Evolutionary conservation across 1,140 invertebrate genomes (phyloP), one percentile per base, ranked within the genome.

Genomic region (Drosophila serrata): DNA sequence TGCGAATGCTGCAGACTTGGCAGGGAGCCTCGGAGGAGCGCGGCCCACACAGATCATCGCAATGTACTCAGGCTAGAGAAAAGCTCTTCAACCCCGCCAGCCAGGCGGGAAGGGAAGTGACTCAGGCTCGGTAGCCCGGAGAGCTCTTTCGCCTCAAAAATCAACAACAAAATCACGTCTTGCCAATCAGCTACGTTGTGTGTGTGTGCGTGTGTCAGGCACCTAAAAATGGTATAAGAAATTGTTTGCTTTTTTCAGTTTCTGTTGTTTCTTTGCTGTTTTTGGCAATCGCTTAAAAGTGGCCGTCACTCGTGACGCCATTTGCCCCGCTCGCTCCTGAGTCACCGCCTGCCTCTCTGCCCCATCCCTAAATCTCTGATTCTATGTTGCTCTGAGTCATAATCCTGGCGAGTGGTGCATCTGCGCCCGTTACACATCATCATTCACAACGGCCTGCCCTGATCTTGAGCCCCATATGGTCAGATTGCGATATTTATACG

Each of bases 281-380:
- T 86, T 87, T 82, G 82, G 82, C 84, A 76, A 77, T 56, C 82
- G 58, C 51, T 87, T 87, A 79, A 76, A 68, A 82, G 65, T 77
- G 79, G 77, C 76, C 65, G 59, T 75, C 70, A 88, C 42, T 62
- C 51, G 57, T 69, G 64, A 68, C 73, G 74, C 64, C 35, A 22
- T 64, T 65, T 31, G 40, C 39, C 39, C 12, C 17, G 19, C 13
- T 64, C 45, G 37, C 24, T 24, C 75, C 72, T 65, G 61, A 40
- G 45, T 43, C 73, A 67, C 40, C 17, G 33, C 15, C 48, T 22
- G 33, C 15, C 48, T 13, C 27, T 13, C 29, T 33, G 27, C 6
- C 27, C 27, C n/a, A n/a, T n/a, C n/a, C 63, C 58, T 43, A 31
- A 35, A 53, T 39, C 61, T 42, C 40, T 29, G 35, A 17, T 9